Base-by-base conservation (phyloP, 2,888 invertebrate genomes). In the Himalopsyche tibetana region DNA sequence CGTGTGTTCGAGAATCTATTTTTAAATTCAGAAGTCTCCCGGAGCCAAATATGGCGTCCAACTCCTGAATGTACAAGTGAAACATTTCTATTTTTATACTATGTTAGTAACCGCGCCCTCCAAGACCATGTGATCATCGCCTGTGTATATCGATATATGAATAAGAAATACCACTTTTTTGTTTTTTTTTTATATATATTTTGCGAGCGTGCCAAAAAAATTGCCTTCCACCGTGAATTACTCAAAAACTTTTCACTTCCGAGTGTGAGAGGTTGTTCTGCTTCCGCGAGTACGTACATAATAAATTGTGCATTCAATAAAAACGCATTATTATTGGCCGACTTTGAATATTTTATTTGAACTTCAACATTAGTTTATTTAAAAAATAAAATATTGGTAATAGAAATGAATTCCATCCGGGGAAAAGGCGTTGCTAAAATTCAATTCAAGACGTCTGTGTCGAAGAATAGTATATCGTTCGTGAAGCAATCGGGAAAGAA, bases 1-100 rank as follows among this genome's bases (percentile, higher is more conserved):
- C 86, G 86, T 82, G 83, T 86, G 87, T 86, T 88, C 82, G 80
- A 40, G 51, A 45, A 28, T 74, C 86, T 88, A 88, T 88, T 88
- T 86, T 69, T 38, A 84, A 55, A 19, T 5, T 82, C 84, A 40
- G n/a, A 69, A 80, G 80, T 80, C 63, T 19, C 83, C 55, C 85
- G 87, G 87, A 69, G 82, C 88, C 87, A 86, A 88, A 88, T 88
- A 88, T 86, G 88, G 88, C 88, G 84, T 82, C 87, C 69, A 74
- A 38, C 85, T 80, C 83, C 81, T 80, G 83, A 38, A 40, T 17
- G 40, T 45, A 63, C 55, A 74, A 40, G 56, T 38, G 63, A 38
- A 55, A n/a, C 79, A 74, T 85, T 84, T 85, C 81, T 85, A 87
- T 87, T 79, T 42, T 56, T 83, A 80, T 42, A 45, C 12, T 56